Conservation (phyloP, 2,113 vertebrate genomes). For the human region GRCh38 chr19:51698001-51698500, state of each 20-base stretch:
- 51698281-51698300: fast-evolving
- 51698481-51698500: not conserved
- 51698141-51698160: not conserved
- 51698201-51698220: not conserved
- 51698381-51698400: not conserved
- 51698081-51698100: not conserved
- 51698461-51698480: not conserved
- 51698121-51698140: not conserved
- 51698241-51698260: not conserved
- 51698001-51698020: no score
- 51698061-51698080: not conserved
- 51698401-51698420: not conserved
- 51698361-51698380: not conserved
- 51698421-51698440: not conserved
- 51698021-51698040: not conserved
- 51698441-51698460: not conserved
- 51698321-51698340: fast-evolving
- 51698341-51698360: not conserved
- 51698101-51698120: not conserved
- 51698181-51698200: not conserved
- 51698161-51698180: not conserved
- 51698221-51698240: not conserved
- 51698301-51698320: not conserved
- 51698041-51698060: not conserved
- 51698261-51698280: not conserved